Evolutionary conservation across 1,140 invertebrate genomes (phyloP), one percentile per base, ranked within the genome.

Genomic region (Tetranychus cinnabarinus): DNA sequence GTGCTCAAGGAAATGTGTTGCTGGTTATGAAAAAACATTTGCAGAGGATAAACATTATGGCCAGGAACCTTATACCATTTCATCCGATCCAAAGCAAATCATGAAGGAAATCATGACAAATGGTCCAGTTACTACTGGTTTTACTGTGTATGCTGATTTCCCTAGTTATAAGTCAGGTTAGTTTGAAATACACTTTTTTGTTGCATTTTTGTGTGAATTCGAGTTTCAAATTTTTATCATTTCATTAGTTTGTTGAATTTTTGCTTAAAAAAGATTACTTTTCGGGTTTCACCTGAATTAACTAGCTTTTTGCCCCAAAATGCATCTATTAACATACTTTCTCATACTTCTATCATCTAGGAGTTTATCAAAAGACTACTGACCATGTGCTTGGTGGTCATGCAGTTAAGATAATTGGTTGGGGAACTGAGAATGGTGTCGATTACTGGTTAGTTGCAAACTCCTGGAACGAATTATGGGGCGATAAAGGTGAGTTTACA

Each of bases 91-190:
- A 12, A 71, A 78, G 4, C 77, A 86, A 64, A 93, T 95, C 63
- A 81, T 82, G 74, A 76, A 77, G 5, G 90, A 96, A 73, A 81
- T 96, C 47, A 81, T 81, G 72, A 82, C 74, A n/a, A 86, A 92
- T 72, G 90, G 90, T 15, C 90, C 90, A 4, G 85, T 95, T 1
- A 88, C 92, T 74, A 87, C 78, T 1, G 86, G 86, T 47, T 91
- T 93, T 68, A 82, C 82, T 1, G 88, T 95, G 10, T 95, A 88
- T 69, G 79, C 79, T 57, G 90, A 96, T 75, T 84, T 96, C 68
- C 72, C 86, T 1, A 72, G 76, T 45, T 95, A 95, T 74, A 90
- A 90, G 74, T 78, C 76, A 61, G 85, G 82, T 81, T 13, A n/a
- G 50, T 52, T 52, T 2, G 23, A 23, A 23, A 23, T 23, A 23